Evolutionary conservation across 1,140 invertebrate genomes (phyloP), one percentile per base, ranked within the genome.

Genomic region (Polyergus mexicanus): DNA sequence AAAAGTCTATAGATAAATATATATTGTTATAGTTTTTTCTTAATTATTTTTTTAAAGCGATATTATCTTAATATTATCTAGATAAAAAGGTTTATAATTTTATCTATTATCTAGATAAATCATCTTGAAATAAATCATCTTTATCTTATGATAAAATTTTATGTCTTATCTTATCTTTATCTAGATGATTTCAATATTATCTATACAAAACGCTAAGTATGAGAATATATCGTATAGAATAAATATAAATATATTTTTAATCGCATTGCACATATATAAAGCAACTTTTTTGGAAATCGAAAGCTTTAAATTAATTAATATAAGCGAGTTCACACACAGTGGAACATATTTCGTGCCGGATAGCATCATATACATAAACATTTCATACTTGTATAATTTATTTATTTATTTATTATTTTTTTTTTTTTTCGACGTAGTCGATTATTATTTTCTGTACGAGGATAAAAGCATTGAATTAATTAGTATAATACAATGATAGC

Each of bases 401-500:
- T 74, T 58, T 83, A 41, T 44, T 44, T 83, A n/a, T n/a, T n/a
- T n/a, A n/a, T n/a, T n/a, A n/a, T 74, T 58, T 83, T 56, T 47
- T 47, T 83, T 83, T 72, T 62, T 74, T 83, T 72, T 69, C 47
- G 68, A 83, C 68, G 38, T 72, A n/a, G 66, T 81, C 54, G 78
- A 83, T 72, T 83, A 71, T 81, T 72, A 72, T 74, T 83, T 72
- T 72, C 68, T 44, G 78, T 56, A 83, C 68, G 78, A 32, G 78
- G 68, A 83, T 62, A 72, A 83, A 72, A 83, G 78, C 68, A 74
- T 60, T 72, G 78, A 71, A 83, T 83, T 83, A 83, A 56, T 83
- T 81, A 72, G 78, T 74, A 60, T 83, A 83, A 83, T 44, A 83
- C 68, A 69, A 83, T 74, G 78, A 83, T 74, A 83, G 78, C 78